Conservation (phyloP, 2,888 invertebrate species). For the Euplagia quadripunctaria region DNA sequence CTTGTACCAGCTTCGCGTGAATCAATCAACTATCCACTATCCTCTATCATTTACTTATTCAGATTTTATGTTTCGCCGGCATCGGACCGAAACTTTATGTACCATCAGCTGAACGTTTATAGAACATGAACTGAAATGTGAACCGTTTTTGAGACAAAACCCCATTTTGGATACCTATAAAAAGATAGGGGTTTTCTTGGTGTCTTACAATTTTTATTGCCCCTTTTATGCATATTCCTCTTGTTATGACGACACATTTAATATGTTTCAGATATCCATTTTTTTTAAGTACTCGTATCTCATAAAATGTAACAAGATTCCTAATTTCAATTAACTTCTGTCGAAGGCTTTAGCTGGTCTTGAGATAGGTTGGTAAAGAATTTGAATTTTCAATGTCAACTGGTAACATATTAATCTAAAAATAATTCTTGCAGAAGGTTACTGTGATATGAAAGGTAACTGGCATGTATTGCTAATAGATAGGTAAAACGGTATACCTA, state of each 20-base stretch:
- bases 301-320: too few species aligned
- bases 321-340: too few species aligned
- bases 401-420: too few species aligned
- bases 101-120: conserved; percentile 61
- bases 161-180: conserved; percentile 25
- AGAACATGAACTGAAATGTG: conserved; percentile 44
- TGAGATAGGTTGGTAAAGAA: too few species aligned
- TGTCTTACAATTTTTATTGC: conserved; percentile 24
- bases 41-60: conserved; percentile 79
- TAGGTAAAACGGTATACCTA: neutral
- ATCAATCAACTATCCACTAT: conserved; percentile 77
- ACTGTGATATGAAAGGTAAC: neutral
- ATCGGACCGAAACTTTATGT: conserved; percentile 66
- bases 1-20: conserved; percentile 55
- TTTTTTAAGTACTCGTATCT: too few species aligned
- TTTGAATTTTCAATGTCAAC: too few species aligned
- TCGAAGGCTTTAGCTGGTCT: too few species aligned
- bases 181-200: conserved; percentile 18
- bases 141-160: conserved; percentile 45
- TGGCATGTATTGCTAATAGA: neutral
- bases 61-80: conserved; percentile 70
- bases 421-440: neutral
- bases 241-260: too few species aligned
- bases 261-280: too few species aligned
- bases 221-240: neutral